These are phyloP conservation scores for Rhineura floridana DNA, from an alignment of 2,113 vertebrate species.

Conservation along the genomic window DNA sequence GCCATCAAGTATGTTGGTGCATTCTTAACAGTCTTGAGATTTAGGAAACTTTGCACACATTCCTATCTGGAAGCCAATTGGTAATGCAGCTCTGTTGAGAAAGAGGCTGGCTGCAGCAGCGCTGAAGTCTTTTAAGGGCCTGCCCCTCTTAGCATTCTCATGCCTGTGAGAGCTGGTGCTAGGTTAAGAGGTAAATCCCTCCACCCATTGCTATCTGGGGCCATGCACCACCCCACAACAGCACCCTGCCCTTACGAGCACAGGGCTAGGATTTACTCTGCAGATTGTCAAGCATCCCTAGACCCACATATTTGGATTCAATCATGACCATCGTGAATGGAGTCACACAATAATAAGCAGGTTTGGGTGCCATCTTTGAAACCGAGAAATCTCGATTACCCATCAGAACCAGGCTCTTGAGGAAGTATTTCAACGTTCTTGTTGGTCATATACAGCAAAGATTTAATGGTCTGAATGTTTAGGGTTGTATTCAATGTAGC, in stretches of 20 bases:
- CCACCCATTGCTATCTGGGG: too few relatives aligned
- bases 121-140: too few relatives aligned
- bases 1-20: background rate
- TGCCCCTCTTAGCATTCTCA: too few relatives aligned
- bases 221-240: too few relatives aligned
- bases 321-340: background rate
- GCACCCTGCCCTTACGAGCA: too few relatives aligned
- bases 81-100: too few relatives aligned
- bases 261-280: too few relatives aligned
- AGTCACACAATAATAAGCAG: background rate
- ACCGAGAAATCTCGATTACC: background rate
- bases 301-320: background rate
- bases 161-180: too few relatives aligned
- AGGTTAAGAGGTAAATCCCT: too few relatives aligned
- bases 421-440: background rate
- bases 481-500: too few relatives aligned
- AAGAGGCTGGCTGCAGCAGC: too few relatives aligned
- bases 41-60: background rate
- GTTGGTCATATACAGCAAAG: background rate
- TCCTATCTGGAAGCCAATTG: background rate
- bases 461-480: background rate
- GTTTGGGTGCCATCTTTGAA: background rate
- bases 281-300: background rate
- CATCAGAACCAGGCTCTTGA: background rate
- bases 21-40: background rate